Conservation (phyloP, 2,797 vertebrate species). For the Typhlichthys eigenmanni region DNA sequence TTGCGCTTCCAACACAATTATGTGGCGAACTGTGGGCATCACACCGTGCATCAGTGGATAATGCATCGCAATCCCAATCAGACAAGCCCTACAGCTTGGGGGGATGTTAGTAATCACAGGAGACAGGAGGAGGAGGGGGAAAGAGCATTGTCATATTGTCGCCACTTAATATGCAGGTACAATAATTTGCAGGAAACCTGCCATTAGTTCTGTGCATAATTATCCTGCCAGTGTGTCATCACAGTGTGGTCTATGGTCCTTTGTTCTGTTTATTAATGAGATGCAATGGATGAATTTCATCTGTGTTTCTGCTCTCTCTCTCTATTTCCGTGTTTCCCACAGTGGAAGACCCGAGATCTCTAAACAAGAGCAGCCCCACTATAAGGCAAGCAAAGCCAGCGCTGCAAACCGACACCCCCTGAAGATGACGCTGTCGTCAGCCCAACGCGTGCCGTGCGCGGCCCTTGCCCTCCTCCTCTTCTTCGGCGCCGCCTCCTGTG, state of each 20-base stretch:
- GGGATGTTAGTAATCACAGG: not conserved
- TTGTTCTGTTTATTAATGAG: constrained; percentile 24
- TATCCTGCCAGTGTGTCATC: constrained; percentile 12
- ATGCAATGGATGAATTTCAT: constrained; percentile 25
- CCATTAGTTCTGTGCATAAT: constrained; percentile 13
- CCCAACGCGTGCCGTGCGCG: constrained; percentile 60
- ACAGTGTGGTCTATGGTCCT: constrained; percentile 6
- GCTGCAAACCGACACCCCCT: not conserved
- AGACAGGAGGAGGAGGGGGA: not conserved
- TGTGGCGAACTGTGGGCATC: constrained; percentile 52
- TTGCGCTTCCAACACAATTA: constrained; percentile 72
- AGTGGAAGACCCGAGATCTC: too few species aligned
- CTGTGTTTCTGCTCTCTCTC: constrained; percentile 16
- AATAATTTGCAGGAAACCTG: constrained; percentile 1
- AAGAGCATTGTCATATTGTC: not conserved
- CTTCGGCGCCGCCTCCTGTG: constrained; percentile 79
- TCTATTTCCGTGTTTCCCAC: constrained; percentile 18
- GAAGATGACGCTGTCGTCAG: constrained; percentile 70
- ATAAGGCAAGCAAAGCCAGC: too few species aligned
- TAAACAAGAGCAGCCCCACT: too few species aligned
- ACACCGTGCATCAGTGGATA: constrained; percentile 39
- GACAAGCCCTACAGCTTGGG: constrained; percentile 14
- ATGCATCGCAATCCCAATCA: constrained; percentile 54
- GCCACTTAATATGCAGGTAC: constrained; percentile 49
- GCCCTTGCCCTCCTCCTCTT: constrained; percentile 74